phyloP scores from a whole-genome alignment of 1,140 invertebrate species.

The Scylla paramamosain region DNA sequence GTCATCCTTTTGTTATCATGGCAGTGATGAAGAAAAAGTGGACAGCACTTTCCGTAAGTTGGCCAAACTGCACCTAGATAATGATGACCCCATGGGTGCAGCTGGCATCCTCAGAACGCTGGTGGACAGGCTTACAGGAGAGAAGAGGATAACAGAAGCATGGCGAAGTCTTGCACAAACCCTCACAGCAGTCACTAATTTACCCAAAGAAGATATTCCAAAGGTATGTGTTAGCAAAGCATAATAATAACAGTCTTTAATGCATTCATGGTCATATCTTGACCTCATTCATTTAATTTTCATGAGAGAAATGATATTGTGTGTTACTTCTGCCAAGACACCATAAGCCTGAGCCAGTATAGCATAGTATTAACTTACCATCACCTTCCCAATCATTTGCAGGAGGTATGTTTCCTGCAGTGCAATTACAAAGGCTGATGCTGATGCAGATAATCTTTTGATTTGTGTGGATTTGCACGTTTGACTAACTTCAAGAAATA shows the following conservation, averaged over 20 bases:
- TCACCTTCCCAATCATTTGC: no score
- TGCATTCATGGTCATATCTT: neutral
- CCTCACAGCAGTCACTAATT: slow-evolving; percentile 41
- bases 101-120: slow-evolving; percentile 40
- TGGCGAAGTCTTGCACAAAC: slow-evolving; percentile 64
- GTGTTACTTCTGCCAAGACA: no score
- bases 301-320: neutral
- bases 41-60: slow-evolving; percentile 49
- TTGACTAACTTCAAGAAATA: no score
- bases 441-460: no score
- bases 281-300: no score
- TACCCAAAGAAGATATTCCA: slow-evolving; percentile 31
- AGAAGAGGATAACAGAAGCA: neutral
- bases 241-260: neutral
- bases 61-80: slow-evolving; percentile 59
- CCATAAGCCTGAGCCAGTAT: no score
- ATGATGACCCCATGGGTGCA: slow-evolving; percentile 27
- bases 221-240: slow-evolving; percentile 35
- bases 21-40: slow-evolving; percentile 63
- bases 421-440: no score
- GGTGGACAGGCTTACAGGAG: slow-evolving; percentile 26
- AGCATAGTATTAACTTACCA: no score
- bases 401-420: no score
- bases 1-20: neutral
- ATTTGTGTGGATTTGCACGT: no score